A percentile compares a stretch with the other conserved stretches of the same genome.
Evolutionary conservation across 1,140 invertebrate species (phyloP).

Genomic region (Papilio aristodemus): DNA sequence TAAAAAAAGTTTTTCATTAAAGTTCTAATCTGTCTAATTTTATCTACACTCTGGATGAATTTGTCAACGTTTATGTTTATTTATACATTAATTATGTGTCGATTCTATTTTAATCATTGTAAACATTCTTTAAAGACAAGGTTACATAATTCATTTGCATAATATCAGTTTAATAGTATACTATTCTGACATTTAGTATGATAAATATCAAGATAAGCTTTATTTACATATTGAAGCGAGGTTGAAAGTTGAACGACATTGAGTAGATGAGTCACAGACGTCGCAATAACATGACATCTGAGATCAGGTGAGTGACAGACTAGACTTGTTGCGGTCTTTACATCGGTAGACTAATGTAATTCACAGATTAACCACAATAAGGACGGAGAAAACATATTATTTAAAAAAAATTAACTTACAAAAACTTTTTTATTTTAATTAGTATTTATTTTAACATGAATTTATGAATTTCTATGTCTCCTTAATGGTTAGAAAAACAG

Average conservation of each 20-base stretch:
- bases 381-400: neutral
- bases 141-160: constrained; percentile 2
- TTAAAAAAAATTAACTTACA: neutral
- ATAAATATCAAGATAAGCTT: constrained; percentile 1
- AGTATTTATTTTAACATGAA: too few species aligned
- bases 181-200: constrained; percentile 19
- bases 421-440: neutral
- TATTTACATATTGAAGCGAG: constrained; percentile 15
- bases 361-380: constrained; percentile 2
- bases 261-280: constrained; percentile 48
- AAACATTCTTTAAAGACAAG: neutral
- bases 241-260: constrained; percentile 46
- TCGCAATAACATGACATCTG: constrained; percentile 39
- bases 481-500: too few species aligned
- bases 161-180: constrained; percentile 3
- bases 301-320: constrained; percentile 24
- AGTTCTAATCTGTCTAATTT: too few species aligned
- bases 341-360: neutral
- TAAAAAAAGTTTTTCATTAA: too few species aligned
- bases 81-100: neutral
- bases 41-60: too few species aligned
- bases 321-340: neutral
- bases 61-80: too few species aligned
- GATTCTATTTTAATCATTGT: neutral
- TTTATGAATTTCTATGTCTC: too few species aligned